phyloP scores from a whole-genome alignment of 2,797 vertebrate species.

The Salmo trutta region DNA sequence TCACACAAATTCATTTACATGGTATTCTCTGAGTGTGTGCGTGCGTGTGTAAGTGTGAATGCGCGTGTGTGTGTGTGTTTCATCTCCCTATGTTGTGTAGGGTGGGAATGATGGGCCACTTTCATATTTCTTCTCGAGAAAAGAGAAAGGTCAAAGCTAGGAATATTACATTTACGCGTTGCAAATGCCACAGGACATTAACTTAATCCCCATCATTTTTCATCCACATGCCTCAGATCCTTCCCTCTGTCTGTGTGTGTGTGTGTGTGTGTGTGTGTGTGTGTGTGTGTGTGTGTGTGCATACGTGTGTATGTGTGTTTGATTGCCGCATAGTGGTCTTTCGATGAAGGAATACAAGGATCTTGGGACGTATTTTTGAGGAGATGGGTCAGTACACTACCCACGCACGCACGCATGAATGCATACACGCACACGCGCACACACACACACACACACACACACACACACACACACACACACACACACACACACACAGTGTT shows the following conservation, averaged over 20 bases:
- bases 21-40: neutral
- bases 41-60: neutral
- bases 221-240: neutral
- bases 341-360: neutral
- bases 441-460: too few species aligned
- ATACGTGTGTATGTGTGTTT: neutral
- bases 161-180: slow-evolving; percentile 47
- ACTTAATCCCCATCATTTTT: slow-evolving; percentile 38
- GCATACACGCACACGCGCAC: neutral
- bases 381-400: neutral
- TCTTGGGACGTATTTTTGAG: neutral
- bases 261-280: neutral
- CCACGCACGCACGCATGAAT: neutral
- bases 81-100: neutral
- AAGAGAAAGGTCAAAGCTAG: slow-evolving; percentile 47
- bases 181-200: slow-evolving; percentile 55
- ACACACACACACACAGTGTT: too few species aligned
- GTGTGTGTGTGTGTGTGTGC: neutral
- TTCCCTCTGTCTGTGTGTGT: neutral
- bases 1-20: neutral
- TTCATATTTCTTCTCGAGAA: slow-evolving; percentile 12
- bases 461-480: too few species aligned
- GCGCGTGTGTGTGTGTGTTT: neutral
- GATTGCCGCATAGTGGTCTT: neutral
- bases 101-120: neutral